A percentile compares a stretch with the other conserved stretches of the same genome.
Conservation (phyloP, 2,888 invertebrate genomes). For the Diaphora mendica region DNA sequence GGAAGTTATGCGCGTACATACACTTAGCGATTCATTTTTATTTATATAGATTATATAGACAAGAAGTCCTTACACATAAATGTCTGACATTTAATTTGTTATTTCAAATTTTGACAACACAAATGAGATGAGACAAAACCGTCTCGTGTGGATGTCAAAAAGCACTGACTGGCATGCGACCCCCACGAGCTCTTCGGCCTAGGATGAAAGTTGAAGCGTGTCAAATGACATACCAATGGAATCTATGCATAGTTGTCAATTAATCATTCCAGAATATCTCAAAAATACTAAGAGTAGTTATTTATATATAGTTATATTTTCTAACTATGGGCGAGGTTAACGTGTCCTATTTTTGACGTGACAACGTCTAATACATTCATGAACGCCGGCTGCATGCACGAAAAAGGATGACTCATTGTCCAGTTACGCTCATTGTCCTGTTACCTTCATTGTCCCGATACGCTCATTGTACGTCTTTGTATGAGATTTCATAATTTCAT, state of each 20-base stretch:
- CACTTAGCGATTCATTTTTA: no score
- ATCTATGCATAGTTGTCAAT: background rate
- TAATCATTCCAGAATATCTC: background rate
- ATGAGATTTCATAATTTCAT: no score
- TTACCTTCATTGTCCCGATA: no score
- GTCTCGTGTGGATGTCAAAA: background rate
- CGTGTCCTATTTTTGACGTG: no score
- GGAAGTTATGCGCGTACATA: no score
- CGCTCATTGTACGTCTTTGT: no score
- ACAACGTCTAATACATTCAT: no score
- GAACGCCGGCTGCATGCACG: no score
- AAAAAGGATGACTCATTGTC: no score
- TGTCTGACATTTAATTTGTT: constrained; percentile 4
- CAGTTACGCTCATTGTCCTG: no score
- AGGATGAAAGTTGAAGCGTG: background rate
- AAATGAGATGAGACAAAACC: background rate
- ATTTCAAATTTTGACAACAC: background rate
- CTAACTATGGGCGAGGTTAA: background rate
- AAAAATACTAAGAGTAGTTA: background rate
- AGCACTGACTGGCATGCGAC: background rate
- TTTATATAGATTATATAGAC: no score
- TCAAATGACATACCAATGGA: background rate
- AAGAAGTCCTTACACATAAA: background rate
- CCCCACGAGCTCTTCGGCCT: background rate
- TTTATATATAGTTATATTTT: no score